These are phyloP conservation scores for Alfaro cultratus DNA, from an alignment of 2,797 vertebrate species.

Conservation along the genomic window DNA sequence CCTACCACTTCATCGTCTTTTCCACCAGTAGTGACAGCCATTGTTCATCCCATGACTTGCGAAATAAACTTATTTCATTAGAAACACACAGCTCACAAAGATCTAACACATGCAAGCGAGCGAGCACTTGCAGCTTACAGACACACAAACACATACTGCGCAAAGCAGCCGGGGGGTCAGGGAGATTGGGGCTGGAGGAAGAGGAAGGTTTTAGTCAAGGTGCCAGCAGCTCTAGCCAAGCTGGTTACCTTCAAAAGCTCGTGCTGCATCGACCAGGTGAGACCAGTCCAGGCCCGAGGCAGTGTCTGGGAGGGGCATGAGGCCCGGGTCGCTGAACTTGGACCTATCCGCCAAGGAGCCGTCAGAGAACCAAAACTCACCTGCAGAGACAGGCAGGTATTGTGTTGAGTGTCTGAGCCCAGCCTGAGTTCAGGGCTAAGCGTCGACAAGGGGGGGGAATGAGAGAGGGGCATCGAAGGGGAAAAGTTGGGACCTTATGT, in stretches of 20 bases:
- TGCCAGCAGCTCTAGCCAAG: conserved; percentile 72
- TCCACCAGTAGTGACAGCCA: too few relatives aligned
- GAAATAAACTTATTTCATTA: too few relatives aligned
- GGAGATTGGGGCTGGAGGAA: neutral
- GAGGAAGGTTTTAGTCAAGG: conserved; percentile 47
- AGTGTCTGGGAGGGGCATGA: conserved; percentile 96
- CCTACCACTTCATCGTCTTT: too few relatives aligned
- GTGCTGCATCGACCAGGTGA: conserved; percentile 94
- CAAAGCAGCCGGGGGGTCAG: conserved; percentile 50
- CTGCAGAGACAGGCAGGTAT: conserved; percentile 83
- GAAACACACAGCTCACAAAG: conserved; percentile 51
- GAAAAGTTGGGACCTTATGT: conserved; percentile 11
- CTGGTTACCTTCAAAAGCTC: conserved; percentile 96
- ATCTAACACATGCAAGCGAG: conserved; percentile 64
- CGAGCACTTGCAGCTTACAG: conserved; percentile 53
- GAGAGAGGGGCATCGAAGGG: conserved; percentile 26
- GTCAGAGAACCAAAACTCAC: conserved; percentile 98
- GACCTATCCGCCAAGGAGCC: conserved; percentile 95
- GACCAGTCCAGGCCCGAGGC: conserved; percentile 94
- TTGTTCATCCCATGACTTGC: too few relatives aligned
- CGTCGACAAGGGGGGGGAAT: conserved; percentile 38
- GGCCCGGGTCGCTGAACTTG: conserved; percentile 93
- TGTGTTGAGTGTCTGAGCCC: conserved; percentile 66
- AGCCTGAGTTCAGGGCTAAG: conserved; percentile 44
- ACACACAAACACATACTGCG: conserved; percentile 45